phyloP scores from a whole-genome alignment of 2,888 invertebrate genomes.

The Dione vanillae region DNA sequence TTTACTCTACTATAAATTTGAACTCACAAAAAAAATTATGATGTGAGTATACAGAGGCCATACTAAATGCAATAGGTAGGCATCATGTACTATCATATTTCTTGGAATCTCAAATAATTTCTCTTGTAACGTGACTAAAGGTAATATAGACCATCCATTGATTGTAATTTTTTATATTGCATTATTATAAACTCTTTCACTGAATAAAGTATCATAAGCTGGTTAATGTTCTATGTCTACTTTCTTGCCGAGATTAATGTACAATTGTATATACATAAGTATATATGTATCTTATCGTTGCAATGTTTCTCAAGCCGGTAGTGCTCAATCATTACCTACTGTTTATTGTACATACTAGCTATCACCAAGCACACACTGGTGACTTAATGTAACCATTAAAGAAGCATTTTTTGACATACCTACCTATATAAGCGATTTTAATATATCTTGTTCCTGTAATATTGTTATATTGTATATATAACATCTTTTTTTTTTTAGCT shows the following conservation, averaged over 20 bases:
- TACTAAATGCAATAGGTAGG: neutral
- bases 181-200: slow-evolving; percentile 19
- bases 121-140: slow-evolving; percentile 27
- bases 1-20: too few relatives aligned
- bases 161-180: slow-evolving; percentile 8
- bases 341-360: neutral
- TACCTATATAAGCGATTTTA: too few relatives aligned
- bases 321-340: neutral
- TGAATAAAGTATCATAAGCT: slow-evolving; percentile 28
- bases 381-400: neutral
- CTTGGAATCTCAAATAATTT: neutral
- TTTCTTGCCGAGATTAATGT: neutral
- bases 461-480: too few relatives aligned
- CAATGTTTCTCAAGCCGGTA: neutral
- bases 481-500: too few relatives aligned
- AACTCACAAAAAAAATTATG: too few relatives aligned
- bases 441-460: too few relatives aligned
- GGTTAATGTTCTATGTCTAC: slow-evolving; percentile 55
- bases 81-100: neutral
- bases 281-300: neutral
- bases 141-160: slow-evolving; percentile 18
- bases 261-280: neutral
- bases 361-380: neutral
- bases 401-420: neutral
- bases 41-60: neutral